These are phyloP conservation scores for Neosilurus mollespiculum DNA, from an alignment of 2,797 vertebrate genomes.

Conservation along the genomic window DNA sequence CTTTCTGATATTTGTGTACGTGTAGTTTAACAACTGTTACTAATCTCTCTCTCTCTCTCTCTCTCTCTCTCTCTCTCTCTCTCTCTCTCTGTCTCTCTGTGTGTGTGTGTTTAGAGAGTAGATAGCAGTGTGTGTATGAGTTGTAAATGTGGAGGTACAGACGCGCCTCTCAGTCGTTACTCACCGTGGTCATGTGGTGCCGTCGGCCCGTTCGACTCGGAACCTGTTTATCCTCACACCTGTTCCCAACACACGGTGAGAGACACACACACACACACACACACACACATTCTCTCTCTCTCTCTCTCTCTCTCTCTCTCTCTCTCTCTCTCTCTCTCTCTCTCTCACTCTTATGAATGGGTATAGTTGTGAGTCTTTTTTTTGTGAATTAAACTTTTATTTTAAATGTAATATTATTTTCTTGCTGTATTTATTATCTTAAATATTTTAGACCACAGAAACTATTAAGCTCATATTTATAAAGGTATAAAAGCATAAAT, in stretches of 20 bases:
- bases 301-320: too few relatives aligned
- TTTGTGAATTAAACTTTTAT: too few relatives aligned
- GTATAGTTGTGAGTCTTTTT: too few relatives aligned
- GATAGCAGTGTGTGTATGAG: slow-evolving; percentile 80
- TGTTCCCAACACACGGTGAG: slow-evolving; percentile 61
- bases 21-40: not conserved
- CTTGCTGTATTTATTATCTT: too few relatives aligned
- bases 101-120: slow-evolving; percentile 71
- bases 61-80: not conserved
- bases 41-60: not conserved
- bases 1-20: too few relatives aligned
- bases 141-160: slow-evolving; percentile 86
- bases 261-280: not conserved
- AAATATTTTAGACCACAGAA: too few relatives aligned
- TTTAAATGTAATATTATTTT: too few relatives aligned
- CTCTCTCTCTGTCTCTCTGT: too few relatives aligned
- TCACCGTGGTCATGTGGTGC: slow-evolving; percentile 94
- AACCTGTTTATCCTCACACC: slow-evolving; percentile 82
- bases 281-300: not conserved
- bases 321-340: too few relatives aligned
- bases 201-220: slow-evolving; percentile 87
- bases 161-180: slow-evolving; percentile 87
- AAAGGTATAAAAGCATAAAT: too few relatives aligned
- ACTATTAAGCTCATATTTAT: too few relatives aligned
- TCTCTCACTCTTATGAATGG: too few relatives aligned